A percentile compares a stretch with the other conserved stretches of the same genome.
Conservation (phyloP, 2,113 vertebrate species). For the Otus sunia region DNA sequence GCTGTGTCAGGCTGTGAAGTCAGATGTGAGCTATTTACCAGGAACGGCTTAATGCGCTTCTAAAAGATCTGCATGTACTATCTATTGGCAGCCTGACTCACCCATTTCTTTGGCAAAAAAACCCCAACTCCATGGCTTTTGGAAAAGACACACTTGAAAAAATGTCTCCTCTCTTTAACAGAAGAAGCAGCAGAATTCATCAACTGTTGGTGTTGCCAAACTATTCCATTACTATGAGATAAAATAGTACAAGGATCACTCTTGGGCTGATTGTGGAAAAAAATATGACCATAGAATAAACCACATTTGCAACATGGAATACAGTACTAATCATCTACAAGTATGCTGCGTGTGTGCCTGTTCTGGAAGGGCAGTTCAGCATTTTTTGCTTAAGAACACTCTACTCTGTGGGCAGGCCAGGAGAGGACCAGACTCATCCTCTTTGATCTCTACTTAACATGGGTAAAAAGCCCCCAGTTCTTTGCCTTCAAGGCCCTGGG, state of each 20-base stretch:
- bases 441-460: not conserved
- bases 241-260: not conserved
- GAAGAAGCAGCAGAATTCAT: not conserved
- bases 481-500: not conserved
- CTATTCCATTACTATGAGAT: not conserved
- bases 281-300: not conserved
- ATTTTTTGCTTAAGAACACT: not conserved
- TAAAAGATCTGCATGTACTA: slow-evolving; percentile 43
- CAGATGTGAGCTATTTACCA: not conserved
- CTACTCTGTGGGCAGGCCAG: not conserved
- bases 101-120: not conserved
- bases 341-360: not conserved
- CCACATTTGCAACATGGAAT: not conserved
- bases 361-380: not conserved
- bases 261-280: not conserved
- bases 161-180: not conserved
- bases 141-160: not conserved
- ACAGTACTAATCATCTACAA: not conserved
- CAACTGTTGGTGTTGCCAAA: not conserved
- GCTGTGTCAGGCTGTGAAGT: not conserved
- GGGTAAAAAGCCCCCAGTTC: not conserved
- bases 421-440: not conserved
- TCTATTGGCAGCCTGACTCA: slow-evolving; percentile 12
- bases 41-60: not conserved
- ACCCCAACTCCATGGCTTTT: not conserved